Conservation (phyloP, 2,888 invertebrate genomes). For the Pharmacophagus antenor region DNA sequence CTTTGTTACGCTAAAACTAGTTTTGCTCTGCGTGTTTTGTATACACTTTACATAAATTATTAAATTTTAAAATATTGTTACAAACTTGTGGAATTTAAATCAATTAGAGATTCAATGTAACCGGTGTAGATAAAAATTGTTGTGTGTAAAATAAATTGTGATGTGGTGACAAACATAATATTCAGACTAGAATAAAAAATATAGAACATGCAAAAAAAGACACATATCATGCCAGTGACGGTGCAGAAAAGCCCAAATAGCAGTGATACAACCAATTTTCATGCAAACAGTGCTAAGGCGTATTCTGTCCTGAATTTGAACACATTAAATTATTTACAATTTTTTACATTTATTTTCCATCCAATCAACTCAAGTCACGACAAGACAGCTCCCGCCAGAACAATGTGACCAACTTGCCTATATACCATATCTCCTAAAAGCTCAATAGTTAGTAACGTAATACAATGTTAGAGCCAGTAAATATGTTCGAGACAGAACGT, state of each 20-base stretch:
- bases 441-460: constrained; percentile 64
- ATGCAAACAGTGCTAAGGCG: constrained; percentile 44
- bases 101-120: too few species aligned
- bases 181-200: too few species aligned
- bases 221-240: constrained; percentile 29
- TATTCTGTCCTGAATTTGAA: constrained; percentile 55
- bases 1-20: too few species aligned
- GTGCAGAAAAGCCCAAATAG: constrained; percentile 23
- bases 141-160: too few species aligned
- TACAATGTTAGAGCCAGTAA: constrained; percentile 57
- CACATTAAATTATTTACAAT: constrained; percentile 33
- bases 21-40: too few species aligned
- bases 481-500: constrained; percentile 60
- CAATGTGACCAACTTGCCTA: constrained; percentile 56
- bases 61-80: too few species aligned
- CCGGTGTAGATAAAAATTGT: too few species aligned
- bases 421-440: constrained; percentile 64
- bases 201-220: constrained; percentile 22
- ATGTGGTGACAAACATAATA: background rate
- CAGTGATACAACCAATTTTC: constrained; percentile 38
- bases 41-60: too few species aligned
- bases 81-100: too few species aligned
- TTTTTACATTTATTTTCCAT: constrained; percentile 44
- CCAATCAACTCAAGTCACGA: constrained; percentile 35
- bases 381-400: constrained; percentile 63